phyloP scores from a whole-genome alignment of 2,797 vertebrate species.

The Pantherophis vulpinus region DNA sequence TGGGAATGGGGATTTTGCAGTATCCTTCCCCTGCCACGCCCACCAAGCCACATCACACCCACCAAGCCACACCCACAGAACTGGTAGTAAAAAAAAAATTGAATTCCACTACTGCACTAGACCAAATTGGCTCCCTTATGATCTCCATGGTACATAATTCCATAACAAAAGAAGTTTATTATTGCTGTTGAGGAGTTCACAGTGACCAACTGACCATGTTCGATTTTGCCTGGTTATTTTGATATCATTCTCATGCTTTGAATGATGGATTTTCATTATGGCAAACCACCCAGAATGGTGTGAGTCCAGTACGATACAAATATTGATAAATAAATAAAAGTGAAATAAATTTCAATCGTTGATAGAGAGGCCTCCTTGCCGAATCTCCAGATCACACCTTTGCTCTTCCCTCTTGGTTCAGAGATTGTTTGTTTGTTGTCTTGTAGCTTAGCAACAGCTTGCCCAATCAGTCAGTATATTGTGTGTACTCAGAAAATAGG shows the following conservation, averaged over 20 bases:
- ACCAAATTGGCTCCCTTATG: neutral
- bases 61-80: too few relatives aligned
- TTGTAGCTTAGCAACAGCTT: neutral
- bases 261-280: neutral
- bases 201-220: neutral
- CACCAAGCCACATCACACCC: too few relatives aligned
- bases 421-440: neutral
- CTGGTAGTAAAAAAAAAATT: too few relatives aligned
- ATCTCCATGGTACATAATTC: neutral
- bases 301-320: neutral
- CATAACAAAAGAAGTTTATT: neutral
- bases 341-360: neutral
- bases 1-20: too few relatives aligned
- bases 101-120: neutral
- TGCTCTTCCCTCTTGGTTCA: neutral
- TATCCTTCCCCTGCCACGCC: too few relatives aligned
- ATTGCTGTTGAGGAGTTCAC: neutral
- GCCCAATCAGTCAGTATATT: neutral
- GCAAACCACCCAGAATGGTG: neutral
- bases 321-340: neutral
- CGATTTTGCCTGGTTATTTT: neutral
- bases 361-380: neutral
- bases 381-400: neutral
- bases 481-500: neutral
- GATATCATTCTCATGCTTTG: neutral